These are phyloP conservation scores for Vulpes vulpes DNA, from an alignment of 2,113 vertebrate species.

Conservation along the genomic window DNA sequence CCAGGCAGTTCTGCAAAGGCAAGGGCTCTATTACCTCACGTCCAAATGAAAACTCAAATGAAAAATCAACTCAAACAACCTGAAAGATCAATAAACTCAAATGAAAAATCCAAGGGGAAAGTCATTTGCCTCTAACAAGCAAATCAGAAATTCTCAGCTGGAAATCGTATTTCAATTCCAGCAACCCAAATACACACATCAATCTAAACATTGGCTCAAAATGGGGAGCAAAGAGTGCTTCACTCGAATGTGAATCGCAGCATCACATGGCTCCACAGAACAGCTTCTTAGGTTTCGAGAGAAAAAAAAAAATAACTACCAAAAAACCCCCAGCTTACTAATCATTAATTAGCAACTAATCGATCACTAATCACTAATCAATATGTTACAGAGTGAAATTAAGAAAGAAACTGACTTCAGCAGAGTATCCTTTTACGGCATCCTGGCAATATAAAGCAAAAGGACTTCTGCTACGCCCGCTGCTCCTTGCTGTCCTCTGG, in stretches of 20 bases:
- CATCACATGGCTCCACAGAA: slow-evolving; percentile 38
- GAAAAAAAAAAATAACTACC: not conserved
- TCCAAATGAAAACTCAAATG: slow-evolving; percentile 32
- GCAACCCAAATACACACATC: slow-evolving; percentile 35
- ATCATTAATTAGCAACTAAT: not conserved
- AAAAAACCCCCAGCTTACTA: not conserved
- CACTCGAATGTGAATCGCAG: slow-evolving; percentile 20
- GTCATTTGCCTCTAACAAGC: slow-evolving; percentile 41
- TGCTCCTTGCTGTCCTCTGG: not conserved
- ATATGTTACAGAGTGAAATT: slow-evolving; percentile 2
- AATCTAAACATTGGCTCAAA: not conserved
- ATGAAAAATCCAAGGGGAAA: slow-evolving; percentile 18
- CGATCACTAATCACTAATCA: too few relatives aligned
- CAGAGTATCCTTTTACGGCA: not conserved
- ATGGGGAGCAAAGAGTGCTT: not conserved
- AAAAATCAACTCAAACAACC: not conserved
- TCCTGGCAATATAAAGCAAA: not conserved
- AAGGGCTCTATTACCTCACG: slow-evolving; percentile 78
- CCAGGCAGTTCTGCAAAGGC: slow-evolving; percentile 94
- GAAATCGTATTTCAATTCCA: slow-evolving; percentile 61
- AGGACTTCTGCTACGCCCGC: not conserved
- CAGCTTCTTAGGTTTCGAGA: slow-evolving; percentile 20
- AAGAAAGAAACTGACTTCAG: slow-evolving; percentile 24
- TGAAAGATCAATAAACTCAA: not conserved
- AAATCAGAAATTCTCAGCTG: slow-evolving; percentile 42